phyloP scores from a whole-genome alignment of 2,888 invertebrate species.

The Muscina levida region DNA sequence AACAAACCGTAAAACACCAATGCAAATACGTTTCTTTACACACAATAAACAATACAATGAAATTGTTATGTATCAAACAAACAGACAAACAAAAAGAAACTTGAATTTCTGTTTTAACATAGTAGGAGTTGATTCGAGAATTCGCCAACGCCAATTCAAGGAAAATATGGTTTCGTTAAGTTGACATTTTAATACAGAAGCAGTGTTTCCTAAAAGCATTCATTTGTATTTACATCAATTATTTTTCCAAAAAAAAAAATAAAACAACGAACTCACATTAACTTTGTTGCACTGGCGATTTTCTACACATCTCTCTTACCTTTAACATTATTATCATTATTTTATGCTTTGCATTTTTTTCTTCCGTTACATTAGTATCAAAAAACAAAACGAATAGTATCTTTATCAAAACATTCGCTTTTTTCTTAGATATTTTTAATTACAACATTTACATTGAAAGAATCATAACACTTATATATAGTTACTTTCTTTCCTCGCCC shows the following conservation, averaged over 20 bases:
- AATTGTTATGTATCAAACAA: conserved; percentile 36
- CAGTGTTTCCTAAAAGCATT: no score
- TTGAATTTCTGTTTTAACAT: no score
- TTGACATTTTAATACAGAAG: no score
- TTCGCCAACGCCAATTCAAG: no score
- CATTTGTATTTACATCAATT: no score
- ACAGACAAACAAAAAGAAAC: no score
- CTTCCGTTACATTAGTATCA: conserved; percentile 27
- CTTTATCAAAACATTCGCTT: conserved; percentile 61
- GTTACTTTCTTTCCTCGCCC: not conserved
- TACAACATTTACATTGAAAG: conserved; percentile 3
- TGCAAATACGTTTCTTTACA: not conserved
- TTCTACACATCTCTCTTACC: no score
- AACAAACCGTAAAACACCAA: conserved; percentile 35
- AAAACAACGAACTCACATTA: no score
- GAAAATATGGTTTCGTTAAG: no score
- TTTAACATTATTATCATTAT: not conserved
- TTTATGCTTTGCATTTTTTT: conserved; percentile 36
- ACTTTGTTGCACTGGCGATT: no score
- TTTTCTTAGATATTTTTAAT: conserved; percentile 39
- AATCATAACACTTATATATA: not conserved
- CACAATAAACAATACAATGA: conserved; percentile 45
- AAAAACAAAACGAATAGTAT: conserved; percentile 59
- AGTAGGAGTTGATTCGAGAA: no score
- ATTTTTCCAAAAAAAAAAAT: no score